Base-by-base conservation (phyloP, 2,888 invertebrate species). In the Candidula unifasciata region DNA sequence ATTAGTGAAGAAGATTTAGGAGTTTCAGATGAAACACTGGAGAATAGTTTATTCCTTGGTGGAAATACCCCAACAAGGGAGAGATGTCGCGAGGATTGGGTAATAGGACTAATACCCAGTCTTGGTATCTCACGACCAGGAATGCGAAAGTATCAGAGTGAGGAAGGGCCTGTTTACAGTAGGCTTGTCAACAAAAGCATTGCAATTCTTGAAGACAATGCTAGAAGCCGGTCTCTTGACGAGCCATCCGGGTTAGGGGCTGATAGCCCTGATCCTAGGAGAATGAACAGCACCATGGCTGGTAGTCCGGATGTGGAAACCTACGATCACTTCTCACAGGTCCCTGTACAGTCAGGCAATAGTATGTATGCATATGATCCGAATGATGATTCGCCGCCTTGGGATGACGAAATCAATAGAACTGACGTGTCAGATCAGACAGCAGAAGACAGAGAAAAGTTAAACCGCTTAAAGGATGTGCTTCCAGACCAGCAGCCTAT, bases 401-500 rank as follows among this genome's bases (percentile, higher is more conserved):
- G 82, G 82, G 82, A 82, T 52, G 30, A 18, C 16, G 80, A 69
- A 18, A 52, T 68, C 13, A 66, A 54, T 16, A 69, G 33, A 52
- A 30, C 33, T 5, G 68, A 52, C 68, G n/a, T 64, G 13, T 44
- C 66, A n/a, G 24, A 44, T 54, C 60, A 37, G n/a, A 24, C 52
- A 73, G 18, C 10, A 13, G 74, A 82, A 35, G 73, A 74, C 1
- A 57, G 33, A 35, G 82, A 82, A 6, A 60, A 44, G 33, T 18
- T 30, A 5, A 54, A 82, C 66, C 60, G 37, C n/a, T 35, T 82
- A 64, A 76, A 64, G 44, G 82, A 82, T 82, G 76, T 82, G 13
- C 44, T 30, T 16, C 82, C 82, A 66, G 73, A 82, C 21, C 82
- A 82, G 33, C 76, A 54, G 30, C 54, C 82, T 37, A 82, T 82